Conservation (phyloP, 1,140 invertebrate species). For the Amyelois transitella region DNA sequence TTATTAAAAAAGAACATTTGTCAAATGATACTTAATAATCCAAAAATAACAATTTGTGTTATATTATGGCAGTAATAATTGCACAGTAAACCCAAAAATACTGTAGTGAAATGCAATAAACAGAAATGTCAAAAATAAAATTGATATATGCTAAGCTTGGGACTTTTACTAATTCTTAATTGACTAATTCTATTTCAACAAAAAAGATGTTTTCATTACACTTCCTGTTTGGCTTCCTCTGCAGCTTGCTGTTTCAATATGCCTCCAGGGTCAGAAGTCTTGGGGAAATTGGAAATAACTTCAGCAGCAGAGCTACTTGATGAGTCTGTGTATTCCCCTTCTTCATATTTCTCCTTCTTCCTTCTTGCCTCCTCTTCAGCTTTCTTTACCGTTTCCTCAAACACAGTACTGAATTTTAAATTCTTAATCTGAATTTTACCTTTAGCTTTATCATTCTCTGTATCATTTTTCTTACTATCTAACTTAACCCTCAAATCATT, state of each 20-base stretch:
- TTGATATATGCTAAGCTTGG: too few species aligned
- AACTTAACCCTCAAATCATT: slow-evolving; percentile 30
- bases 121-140: too few species aligned
- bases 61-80: too few species aligned
- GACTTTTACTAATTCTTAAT: too few species aligned
- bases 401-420: slow-evolving; percentile 79
- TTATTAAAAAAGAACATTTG: too few species aligned
- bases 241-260: slow-evolving; percentile 65
- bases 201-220: too few species aligned
- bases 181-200: too few species aligned
- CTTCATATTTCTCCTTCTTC: slow-evolving; percentile 78
- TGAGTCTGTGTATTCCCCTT: slow-evolving; percentile 78
- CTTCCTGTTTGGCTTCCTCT: slow-evolving; percentile 69
- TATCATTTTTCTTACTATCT: slow-evolving; percentile 36
- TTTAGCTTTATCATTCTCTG: slow-evolving; percentile 58
- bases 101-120: too few species aligned
- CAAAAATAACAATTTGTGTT: slow-evolving; percentile 3
- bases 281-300: slow-evolving; percentile 68
- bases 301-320: slow-evolving; percentile 73
- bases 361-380: slow-evolving; percentile 79
- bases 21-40: too few species aligned
- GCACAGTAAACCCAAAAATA: too few species aligned
- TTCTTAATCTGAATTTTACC: slow-evolving; percentile 78
- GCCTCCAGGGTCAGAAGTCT: slow-evolving; percentile 61
- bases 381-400: slow-evolving; percentile 79